These are phyloP conservation scores for Hyles lineata DNA, from an alignment of 2,888 invertebrate genomes.

Conservation along the genomic window DNA sequence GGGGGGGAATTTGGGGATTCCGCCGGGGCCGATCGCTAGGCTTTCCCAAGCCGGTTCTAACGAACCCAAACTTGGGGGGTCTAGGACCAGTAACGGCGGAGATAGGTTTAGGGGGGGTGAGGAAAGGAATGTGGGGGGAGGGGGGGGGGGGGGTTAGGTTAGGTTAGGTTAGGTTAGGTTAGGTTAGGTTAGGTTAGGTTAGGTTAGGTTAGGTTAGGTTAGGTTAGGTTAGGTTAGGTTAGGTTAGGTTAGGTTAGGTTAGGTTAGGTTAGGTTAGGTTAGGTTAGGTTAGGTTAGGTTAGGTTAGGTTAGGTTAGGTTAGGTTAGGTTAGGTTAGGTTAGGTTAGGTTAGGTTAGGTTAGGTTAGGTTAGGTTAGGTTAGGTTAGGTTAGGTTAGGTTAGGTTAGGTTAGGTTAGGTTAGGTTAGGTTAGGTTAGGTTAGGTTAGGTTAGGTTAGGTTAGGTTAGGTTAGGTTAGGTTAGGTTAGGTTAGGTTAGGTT, in stretches of 20 bases:
- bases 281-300: constrained; percentile 5
- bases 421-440: no score
- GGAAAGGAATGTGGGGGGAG: constrained; percentile 15
- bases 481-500: no score
- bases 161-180: no score
- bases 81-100: constrained; percentile 31
- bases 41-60: constrained; percentile 36
- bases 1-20: no score
- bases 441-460: no score
- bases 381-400: constrained; percentile 28
- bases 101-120: constrained; percentile 34
- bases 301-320: constrained; percentile 32
- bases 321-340: constrained; percentile 25
- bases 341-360: constrained; percentile 30
- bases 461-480: no score
- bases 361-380: constrained; percentile 29
- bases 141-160: no score
- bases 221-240: constrained; percentile 34
- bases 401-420: constrained; percentile 30
- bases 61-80: constrained; percentile 33
- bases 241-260: constrained; percentile 37
- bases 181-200: no score
- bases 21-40: constrained; percentile 31
- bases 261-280: constrained; percentile 36
- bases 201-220: constrained; percentile 24